Evolutionary conservation across 2,113 vertebrate genomes (phyloP), one percentile per base, ranked within the genome.

Genomic region (Aythya baeri): DNA sequence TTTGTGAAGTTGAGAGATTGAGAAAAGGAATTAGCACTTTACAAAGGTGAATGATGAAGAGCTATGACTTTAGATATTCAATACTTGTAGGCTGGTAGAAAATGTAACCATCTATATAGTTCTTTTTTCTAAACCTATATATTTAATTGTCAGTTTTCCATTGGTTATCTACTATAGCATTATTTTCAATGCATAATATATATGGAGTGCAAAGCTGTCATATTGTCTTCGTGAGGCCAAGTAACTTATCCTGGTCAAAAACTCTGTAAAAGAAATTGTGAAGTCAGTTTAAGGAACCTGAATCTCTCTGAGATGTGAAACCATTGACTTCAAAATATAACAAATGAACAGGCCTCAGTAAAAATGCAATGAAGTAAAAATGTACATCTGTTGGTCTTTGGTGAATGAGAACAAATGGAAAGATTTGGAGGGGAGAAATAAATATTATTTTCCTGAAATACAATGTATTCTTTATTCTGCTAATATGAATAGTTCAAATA

Each of bases 21-120:
- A 70, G 71, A 91, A 94, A 94, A 92, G 76, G n/a, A 92, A 73
- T 91, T 91, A 63, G 55, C 59, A 81, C 36, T 46, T 87, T 88
- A 61, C 72, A 74, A 74, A 63, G 44, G 22, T 74, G 36, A 83
- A 73, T 91, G 67, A 63, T 79, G 89, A 94, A 93, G 67, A 91
- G 55, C 46, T 62, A 80, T 83, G 59, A 92, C 94, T 73, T 85
- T 67, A 80, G 41, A 55, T 83, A 86, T 82, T 73, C 0, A 0
- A 36, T 91, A 86, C 41, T 66, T 2, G 4, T 46, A 80, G 67
- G 17, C 31, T 80, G 32, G 18, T 66, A 66, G 75, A 93, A 84
- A 93, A 94, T 78, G 6, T 34, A 34, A 34, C 34, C 74, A 8
- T 72, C 63, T 75, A 61, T 70, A 10, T 31, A 63, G 9, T 66